Percentiles rank a stretch among this genome's conserved stretches.
Conservation (phyloP, 2,888 invertebrate genomes). For the Apamea epomidion region DNA sequence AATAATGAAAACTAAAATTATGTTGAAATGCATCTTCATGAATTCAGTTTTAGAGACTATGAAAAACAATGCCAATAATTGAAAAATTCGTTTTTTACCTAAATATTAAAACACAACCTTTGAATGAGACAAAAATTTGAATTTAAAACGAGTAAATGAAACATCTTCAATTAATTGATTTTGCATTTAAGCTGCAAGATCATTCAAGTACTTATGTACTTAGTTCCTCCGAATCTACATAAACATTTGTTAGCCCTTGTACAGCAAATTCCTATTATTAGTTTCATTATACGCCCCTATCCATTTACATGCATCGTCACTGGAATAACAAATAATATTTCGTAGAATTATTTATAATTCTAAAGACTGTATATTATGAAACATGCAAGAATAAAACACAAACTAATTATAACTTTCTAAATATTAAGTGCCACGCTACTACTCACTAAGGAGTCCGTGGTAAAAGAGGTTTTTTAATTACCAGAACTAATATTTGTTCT, state of each 20-base stretch:
- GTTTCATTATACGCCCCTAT: too few species aligned
- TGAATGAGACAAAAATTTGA: neutral
- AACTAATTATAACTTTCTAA: conserved; percentile 52
- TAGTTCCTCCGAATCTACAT: neutral
- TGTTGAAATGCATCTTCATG: conserved; percentile 17
- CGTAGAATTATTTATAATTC: conserved; percentile 7
- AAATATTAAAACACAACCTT: conserved; percentile 5
- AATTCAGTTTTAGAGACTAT: neutral
- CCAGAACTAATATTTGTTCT: conserved; percentile 20
- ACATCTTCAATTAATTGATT: neutral
- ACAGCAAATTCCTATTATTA: neutral
- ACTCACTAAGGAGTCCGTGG: conserved; percentile 5
- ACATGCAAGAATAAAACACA: conserved; percentile 12
- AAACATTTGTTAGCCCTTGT: neutral
- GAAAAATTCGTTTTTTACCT: neutral
- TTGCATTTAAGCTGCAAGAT: neutral
- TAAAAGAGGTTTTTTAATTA: conserved; percentile 6
- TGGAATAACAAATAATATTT: neutral
- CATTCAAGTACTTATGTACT: neutral
- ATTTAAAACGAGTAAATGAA: neutral
- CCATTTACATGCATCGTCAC: neutral
- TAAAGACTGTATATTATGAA: conserved; percentile 4
- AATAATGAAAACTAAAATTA: conserved; percentile 10
- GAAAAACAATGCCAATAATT: neutral
- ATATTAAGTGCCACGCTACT: conserved; percentile 16